These are phyloP conservation scores for Eupithecia tripunctaria DNA, from an alignment of 2,888 invertebrate species.

Conservation along the genomic window DNA sequence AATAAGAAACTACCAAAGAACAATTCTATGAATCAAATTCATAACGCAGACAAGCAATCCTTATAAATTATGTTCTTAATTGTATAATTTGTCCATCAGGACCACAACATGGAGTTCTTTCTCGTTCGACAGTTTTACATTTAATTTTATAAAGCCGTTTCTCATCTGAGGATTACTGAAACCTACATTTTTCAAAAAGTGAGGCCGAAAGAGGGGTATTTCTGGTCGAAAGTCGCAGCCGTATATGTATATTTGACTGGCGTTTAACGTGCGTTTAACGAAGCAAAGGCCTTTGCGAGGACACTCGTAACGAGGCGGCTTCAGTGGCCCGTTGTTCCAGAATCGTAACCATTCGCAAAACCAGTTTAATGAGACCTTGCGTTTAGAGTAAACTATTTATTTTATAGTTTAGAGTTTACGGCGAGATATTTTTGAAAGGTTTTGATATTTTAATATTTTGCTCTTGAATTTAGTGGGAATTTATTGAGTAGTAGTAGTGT, in stretches of 20 bases:
- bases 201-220: not conserved
- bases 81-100: not conserved
- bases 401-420: constrained; percentile 8
- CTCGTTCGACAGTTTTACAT: not conserved
- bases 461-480: not conserved
- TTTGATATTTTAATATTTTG: not conserved
- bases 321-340: constrained; percentile 16
- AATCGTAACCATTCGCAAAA: constrained; percentile 23
- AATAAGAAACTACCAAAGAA: too few species aligned
- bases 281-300: constrained; percentile 29
- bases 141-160: not conserved
- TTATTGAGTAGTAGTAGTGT: not conserved
- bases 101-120: too few species aligned
- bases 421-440: not conserved
- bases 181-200: too few species aligned
- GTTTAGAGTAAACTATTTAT: constrained; percentile 2
- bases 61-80: not conserved
- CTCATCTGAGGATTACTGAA: not conserved
- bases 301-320: constrained; percentile 25
- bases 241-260: not conserved
- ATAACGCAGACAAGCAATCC: not conserved
- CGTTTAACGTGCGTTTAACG: constrained; percentile 3
- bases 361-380: constrained; percentile 20
- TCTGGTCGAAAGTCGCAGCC: not conserved
- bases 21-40: too few species aligned